phyloP scores from a whole-genome alignment of 1,140 invertebrate species.

The Trigoniulus corallinus region DNA sequence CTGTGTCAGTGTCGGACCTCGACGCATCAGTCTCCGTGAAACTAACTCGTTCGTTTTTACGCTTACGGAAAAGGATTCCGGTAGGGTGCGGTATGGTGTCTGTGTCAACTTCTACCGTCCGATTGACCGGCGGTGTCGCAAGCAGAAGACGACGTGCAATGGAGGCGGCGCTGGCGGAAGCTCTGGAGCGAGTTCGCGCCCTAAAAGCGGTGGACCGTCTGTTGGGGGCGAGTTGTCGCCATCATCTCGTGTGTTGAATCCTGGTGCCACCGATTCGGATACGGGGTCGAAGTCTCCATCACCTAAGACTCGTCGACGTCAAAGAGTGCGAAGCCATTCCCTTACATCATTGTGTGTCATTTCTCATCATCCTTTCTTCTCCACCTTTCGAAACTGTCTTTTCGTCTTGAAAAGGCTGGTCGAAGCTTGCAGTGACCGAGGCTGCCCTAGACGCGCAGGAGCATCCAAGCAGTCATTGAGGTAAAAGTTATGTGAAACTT shows the following conservation, averaged over 20 bases:
- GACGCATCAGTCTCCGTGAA: slow-evolving; percentile 65
- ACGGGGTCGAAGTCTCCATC: slow-evolving; percentile 13
- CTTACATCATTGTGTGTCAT: slow-evolving; percentile 93
- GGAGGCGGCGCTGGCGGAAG: not conserved
- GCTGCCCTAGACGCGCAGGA: slow-evolving; percentile 65
- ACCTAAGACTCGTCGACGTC: slow-evolving; percentile 18
- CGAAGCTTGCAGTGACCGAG: slow-evolving; percentile 90
- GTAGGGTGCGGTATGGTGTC: slow-evolving; percentile 80
- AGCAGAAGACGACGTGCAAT: not conserved
- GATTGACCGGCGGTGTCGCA: slow-evolving; percentile 36
- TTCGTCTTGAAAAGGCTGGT: slow-evolving; percentile 88
- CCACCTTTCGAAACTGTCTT: slow-evolving; percentile 91
- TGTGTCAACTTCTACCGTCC: slow-evolving; percentile 97
- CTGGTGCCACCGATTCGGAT: slow-evolving; percentile 5
- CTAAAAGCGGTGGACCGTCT: not conserved
- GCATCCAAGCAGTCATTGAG: slow-evolving; percentile 67
- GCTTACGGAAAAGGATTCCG: slow-evolving; percentile 96
- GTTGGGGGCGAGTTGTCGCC: not conserved
- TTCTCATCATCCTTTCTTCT: slow-evolving; percentile 98
- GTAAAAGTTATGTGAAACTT: slow-evolving; percentile 37
- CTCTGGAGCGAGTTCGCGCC: too few species aligned
- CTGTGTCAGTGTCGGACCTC: slow-evolving; percentile 73
- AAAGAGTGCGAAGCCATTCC: slow-evolving; percentile 70
- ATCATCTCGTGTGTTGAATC: not conserved
- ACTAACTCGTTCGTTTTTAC: slow-evolving; percentile 96